These are phyloP conservation scores for Heteronetta atricapilla DNA, from an alignment of 2,113 vertebrate species.

Conservation along the genomic window DNA sequence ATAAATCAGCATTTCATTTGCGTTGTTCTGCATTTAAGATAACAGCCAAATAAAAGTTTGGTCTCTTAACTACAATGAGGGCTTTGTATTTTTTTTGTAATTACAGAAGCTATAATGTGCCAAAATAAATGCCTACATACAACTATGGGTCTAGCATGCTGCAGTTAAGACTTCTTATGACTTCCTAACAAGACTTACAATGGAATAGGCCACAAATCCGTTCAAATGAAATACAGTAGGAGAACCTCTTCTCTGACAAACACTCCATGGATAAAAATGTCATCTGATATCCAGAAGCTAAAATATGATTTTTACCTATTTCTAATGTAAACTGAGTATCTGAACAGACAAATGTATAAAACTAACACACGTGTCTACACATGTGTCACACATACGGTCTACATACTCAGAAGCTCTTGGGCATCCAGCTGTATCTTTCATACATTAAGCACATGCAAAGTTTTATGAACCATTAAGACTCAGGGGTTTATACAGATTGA, in stretches of 20 bases:
- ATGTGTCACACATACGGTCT: too few species aligned
- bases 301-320: background rate
- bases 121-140: background rate
- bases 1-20: background rate
- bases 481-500: too few species aligned
- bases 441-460: background rate
- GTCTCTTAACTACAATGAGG: background rate
- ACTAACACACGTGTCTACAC: too few species aligned
- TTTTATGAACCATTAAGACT: background rate
- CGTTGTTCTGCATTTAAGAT: background rate
- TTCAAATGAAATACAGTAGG: background rate
- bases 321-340: background rate
- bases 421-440: background rate
- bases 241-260: background rate
- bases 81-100: background rate
- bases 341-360: background rate
- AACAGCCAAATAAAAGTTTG: background rate
- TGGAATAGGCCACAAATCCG: background rate
- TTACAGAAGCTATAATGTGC: background rate
- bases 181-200: background rate
- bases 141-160: background rate
- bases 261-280: background rate
- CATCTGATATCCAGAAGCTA: background rate
- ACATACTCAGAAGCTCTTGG: background rate
- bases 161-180: background rate